These are phyloP conservation scores for Aegotheles bennettii DNA, from an alignment of 2,113 vertebrate species.

Conservation along the genomic window DNA sequence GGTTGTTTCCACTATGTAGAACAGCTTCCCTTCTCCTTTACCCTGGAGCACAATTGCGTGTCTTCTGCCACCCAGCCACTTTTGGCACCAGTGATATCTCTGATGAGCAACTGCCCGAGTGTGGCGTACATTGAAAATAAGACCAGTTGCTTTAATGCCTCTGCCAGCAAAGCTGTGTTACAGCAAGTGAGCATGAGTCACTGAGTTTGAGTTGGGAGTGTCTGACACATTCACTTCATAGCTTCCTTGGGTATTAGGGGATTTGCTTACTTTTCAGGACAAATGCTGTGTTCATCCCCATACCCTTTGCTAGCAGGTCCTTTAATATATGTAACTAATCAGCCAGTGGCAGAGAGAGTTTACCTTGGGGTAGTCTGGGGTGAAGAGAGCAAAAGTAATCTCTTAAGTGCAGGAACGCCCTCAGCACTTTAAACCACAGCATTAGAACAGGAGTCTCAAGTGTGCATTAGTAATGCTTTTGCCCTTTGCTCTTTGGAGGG, in stretches of 20 bases:
- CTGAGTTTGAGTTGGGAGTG: neutral
- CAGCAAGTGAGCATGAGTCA: neutral
- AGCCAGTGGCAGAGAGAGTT: neutral
- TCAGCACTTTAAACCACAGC: slow-evolving; percentile 12
- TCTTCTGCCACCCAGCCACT: neutral
- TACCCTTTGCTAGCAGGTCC: neutral
- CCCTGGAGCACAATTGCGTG: neutral
- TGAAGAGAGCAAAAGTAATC: slow-evolving; percentile 51
- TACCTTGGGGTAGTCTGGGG: neutral
- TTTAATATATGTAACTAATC: neutral
- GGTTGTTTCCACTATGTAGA: neutral
- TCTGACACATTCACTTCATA: neutral
- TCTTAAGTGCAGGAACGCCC: slow-evolving; percentile 6
- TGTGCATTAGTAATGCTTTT: slow-evolving; percentile 31
- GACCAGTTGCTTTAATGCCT: neutral
- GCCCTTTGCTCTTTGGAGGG: slow-evolving; percentile 29
- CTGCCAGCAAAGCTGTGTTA: neutral
- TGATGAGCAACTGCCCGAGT: neutral
- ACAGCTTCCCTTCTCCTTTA: neutral
- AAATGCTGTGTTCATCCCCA: neutral
- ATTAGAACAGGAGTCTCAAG: slow-evolving; percentile 6
- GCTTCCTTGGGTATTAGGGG: neutral
- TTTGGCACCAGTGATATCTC: neutral
- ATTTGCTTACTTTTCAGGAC: neutral
- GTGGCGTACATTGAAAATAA: neutral